Percentiles rank a stretch among this genome's conserved stretches.
Evolutionary conservation across 2,888 invertebrate genomes (phyloP).

Genomic region (Adineta ricciae): DNA sequence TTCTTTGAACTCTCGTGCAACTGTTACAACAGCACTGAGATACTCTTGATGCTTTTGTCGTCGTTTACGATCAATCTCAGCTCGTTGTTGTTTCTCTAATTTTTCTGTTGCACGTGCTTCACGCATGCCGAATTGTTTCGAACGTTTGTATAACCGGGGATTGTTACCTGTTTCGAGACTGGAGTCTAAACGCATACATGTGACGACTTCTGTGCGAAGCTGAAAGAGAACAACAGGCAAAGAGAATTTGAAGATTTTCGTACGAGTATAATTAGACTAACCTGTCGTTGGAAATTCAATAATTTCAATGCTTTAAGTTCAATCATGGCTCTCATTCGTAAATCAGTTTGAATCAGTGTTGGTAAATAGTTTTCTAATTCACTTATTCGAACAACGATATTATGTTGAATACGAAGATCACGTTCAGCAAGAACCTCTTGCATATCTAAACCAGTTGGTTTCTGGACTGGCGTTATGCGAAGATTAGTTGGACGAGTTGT

Average conservation of each 20-base stretch:
- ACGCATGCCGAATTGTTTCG: slow-evolving; percentile 84
- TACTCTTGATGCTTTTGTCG: slow-evolving; percentile 91
- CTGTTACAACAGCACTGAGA: slow-evolving; percentile 82
- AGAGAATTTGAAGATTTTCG: too few relatives aligned
- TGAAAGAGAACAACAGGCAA: not conserved
- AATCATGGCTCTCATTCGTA: slow-evolving; percentile 81
- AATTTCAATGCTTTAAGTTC: slow-evolving; percentile 84
- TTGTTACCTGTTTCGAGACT: slow-evolving; percentile 92
- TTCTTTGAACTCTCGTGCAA: slow-evolving; percentile 94
- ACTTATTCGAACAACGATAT: slow-evolving; percentile 78
- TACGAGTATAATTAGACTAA: not conserved
- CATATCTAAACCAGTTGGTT: slow-evolving; percentile 84
- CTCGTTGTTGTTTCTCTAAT: slow-evolving; percentile 92
- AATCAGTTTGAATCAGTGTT: slow-evolving; percentile 77
- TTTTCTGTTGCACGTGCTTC: slow-evolving; percentile 97
- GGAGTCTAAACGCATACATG: slow-evolving; percentile 80
- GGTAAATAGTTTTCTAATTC: slow-evolving; percentile 63
- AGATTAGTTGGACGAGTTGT: not conserved
- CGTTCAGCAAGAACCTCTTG: slow-evolving; percentile 80
- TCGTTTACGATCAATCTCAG: slow-evolving; percentile 92
- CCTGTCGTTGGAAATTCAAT: slow-evolving; percentile 84
- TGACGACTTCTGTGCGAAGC: slow-evolving; percentile 53
- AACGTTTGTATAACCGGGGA: slow-evolving; percentile 89
- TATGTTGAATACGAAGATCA: slow-evolving; percentile 71
- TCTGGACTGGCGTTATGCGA: slow-evolving; percentile 69